Base-by-base conservation (phyloP, 1,140 invertebrate genomes). In the Nasonia giraulti region DNA sequence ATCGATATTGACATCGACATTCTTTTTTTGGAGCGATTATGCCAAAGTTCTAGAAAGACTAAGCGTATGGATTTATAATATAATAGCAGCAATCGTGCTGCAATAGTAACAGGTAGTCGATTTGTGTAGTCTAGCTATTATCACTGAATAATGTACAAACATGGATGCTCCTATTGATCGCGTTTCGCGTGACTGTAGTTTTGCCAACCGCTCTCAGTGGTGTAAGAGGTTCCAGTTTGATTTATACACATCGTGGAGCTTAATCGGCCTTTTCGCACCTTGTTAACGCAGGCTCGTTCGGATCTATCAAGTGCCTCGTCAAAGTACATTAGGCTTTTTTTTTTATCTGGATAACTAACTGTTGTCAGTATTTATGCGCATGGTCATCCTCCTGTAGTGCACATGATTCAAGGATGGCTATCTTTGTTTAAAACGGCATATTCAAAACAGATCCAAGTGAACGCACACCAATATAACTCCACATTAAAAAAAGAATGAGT, bases 81-180 rank as follows among this genome's bases (percentile, higher is more conserved):
- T 17, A 50, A 55, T 27, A 27, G 27, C 27, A 27, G 27, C 23
- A 77, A 47, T n/a, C 20, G 55, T 55, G 27, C 17, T 50, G 33
- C 14, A 68, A 37, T 23, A 69, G 71, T 77, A 77, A 83, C 37
- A 66, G 66, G 27, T 73, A 81, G 23, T 71, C 44, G 33, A 47
- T 80, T 71, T 50, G 47, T 0, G 27, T 12, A 17, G 17, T 20
- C 20, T 62, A 62, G 3, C 11, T 44, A 1, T 44, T 80, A 68
- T 37, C 14, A 44, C 78, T 69, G 37, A 68, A 78, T 62, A 78
- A 62, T 79, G 55, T 37, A 31, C 31, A 37, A 62, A 37, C 11
- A 33, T 62, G 20, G 17, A 20, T 62, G 11, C 50, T 31, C 31
- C 55, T 23, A 44, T 87, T 88, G 74, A 80, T 87, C 55, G 55